These are phyloP conservation scores for Eupithecia exiguata DNA, from an alignment of 2,888 invertebrate species.

Conservation along the genomic window DNA sequence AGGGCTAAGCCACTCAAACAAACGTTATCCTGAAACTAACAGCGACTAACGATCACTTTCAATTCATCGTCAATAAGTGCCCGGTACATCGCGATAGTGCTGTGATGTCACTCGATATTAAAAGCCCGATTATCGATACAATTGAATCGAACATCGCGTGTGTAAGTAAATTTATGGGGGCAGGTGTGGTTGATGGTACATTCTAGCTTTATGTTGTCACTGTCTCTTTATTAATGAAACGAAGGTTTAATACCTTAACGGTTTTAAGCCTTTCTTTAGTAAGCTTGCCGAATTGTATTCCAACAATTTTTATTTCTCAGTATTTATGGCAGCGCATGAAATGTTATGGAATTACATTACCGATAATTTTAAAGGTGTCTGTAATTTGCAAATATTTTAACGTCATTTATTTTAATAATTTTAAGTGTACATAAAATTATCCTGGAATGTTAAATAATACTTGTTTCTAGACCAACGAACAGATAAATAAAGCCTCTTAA, in stretches of 20 bases:
- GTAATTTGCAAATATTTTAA: slow-evolving; percentile 4
- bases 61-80: slow-evolving; percentile 61
- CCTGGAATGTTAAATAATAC: not conserved
- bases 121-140: slow-evolving; percentile 68
- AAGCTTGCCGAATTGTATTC: slow-evolving; percentile 12
- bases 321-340: slow-evolving; percentile 16
- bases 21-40: slow-evolving; percentile 32
- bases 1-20: slow-evolving; percentile 15
- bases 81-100: slow-evolving; percentile 61
- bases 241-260: slow-evolving; percentile 26
- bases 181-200: slow-evolving; percentile 58
- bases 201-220: slow-evolving; percentile 47
- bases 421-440: not conserved
- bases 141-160: slow-evolving; percentile 72
- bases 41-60: slow-evolving; percentile 56
- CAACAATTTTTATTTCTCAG: slow-evolving; percentile 6
- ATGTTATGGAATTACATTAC: slow-evolving; percentile 16
- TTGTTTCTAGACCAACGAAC: not conserved
- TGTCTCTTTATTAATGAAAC: slow-evolving; percentile 34
- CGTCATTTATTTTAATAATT: not conserved
- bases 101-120: slow-evolving; percentile 57
- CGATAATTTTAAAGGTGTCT: slow-evolving; percentile 11
- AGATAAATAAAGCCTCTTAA: not conserved
- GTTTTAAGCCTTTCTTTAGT: slow-evolving; percentile 3
- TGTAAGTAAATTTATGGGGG: slow-evolving; percentile 50